Conservation (phyloP, 1,140 invertebrate species). For the Diorhabda sublineata region DNA sequence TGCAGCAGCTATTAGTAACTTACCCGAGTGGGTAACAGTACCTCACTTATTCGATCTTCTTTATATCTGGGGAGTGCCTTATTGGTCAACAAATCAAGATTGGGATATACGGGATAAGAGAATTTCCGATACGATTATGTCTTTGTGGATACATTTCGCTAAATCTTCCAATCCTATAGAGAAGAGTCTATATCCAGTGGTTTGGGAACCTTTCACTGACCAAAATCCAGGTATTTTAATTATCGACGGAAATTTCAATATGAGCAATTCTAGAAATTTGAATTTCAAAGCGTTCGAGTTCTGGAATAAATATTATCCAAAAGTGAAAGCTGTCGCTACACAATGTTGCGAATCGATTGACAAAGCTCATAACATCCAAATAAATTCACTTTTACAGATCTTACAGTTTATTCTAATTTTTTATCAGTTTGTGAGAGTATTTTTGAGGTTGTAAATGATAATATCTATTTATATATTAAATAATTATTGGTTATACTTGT, state of each 20-base stretch:
- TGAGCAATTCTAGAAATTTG: conserved; percentile 59
- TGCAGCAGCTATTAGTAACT: conserved; percentile 54
- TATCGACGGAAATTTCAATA: conserved; percentile 69
- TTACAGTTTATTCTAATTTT: too few species aligned
- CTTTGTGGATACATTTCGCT: conserved; percentile 69
- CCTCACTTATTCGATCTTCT: conserved; percentile 75
- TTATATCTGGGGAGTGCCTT: conserved; percentile 72
- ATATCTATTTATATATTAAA: too few species aligned
- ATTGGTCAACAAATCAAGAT: conserved; percentile 52
- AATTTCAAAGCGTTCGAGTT: conserved; percentile 74
- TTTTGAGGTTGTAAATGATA: too few species aligned
- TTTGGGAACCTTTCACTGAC: conserved; percentile 65
- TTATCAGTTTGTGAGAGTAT: too few species aligned
- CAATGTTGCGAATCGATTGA: conserved; percentile 63
- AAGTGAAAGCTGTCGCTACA: conserved; percentile 61
- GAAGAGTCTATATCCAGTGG: conserved; percentile 57
- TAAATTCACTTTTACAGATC: too few species aligned
- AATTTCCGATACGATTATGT: conserved; percentile 71
- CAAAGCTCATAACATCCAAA: neutral
- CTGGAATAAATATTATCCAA: conserved; percentile 78
- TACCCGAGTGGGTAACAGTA: conserved; percentile 70
- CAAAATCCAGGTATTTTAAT: conserved; percentile 61
- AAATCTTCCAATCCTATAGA: conserved; percentile 66
- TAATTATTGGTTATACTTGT: too few species aligned
- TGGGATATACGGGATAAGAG: conserved; percentile 74